Base-by-base conservation (phyloP, 2,797 vertebrate genomes). In the Sebastes kiyomatsui region DNA sequence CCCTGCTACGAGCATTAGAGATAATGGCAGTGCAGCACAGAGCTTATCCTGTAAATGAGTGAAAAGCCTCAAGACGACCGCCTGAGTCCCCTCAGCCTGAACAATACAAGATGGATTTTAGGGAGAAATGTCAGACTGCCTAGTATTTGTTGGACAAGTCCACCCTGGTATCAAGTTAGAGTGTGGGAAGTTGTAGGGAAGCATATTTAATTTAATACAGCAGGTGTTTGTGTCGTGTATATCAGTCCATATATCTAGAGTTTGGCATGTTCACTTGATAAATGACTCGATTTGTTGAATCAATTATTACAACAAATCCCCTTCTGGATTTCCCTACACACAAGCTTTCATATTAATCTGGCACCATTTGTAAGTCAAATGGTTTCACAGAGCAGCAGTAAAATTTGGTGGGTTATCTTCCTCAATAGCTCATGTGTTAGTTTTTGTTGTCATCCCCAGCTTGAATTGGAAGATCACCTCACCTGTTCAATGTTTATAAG, bases 31-130 rank as follows among this genome's bases (percentile, higher is more conserved):
- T 23, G 35, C 42, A 71, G 60, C 52, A 66, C 56, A 75, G 80
- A 77, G 55, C 58, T 82, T 70, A 62, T 83, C 72, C 59, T 73
- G 72, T 74, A 76, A 75, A 74, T 80, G 70, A 68, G 61, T 46
- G 49, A 66, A 73, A 66, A 70, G 77, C 68, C 35, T 72, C 4
- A 32, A 80, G 59, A 52, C 1, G n/a, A 62, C 14, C 2, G 22
- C 42, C 62, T 68, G 60, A 60, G n/a, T 35, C 42, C 7, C 12
- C 16, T 69, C 70, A 59, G 49, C 61, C 49, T 62, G 11, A 22
- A 67, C 38, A 30, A 25, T 32, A 32, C 46, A 42, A 27, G 11
- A 59, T 72, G 42, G 58, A 78, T 58, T 69, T 52, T 14, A 73
- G 60, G 56, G 11, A 52, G 7, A 71, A 64, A 67, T 28, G 49